These are phyloP conservation scores for Drosophila aldrichi DNA, from an alignment of 2,888 invertebrate species.

Conservation along the genomic window DNA sequence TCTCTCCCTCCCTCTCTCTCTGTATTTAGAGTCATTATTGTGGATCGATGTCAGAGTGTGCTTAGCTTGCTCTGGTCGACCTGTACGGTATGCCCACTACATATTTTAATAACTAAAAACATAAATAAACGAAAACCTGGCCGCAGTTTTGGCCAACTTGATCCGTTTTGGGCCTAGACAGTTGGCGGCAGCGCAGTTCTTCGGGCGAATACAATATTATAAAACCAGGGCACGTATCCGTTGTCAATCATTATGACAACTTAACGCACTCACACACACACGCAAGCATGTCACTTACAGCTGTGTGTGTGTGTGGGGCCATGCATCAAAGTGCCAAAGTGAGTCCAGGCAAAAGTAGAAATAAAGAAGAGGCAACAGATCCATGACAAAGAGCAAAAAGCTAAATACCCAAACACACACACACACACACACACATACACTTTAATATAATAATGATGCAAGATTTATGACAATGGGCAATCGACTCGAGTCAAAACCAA, in stretches of 20 bases:
- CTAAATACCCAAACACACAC: slow-evolving; percentile 16
- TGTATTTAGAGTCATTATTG: background rate
- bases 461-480: slow-evolving; percentile 67
- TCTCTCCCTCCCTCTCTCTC: background rate
- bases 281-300: background rate
- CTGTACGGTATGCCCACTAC: background rate
- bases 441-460: slow-evolving; percentile 65
- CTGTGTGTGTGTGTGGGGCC: slow-evolving; percentile 5
- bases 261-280: slow-evolving; percentile 55
- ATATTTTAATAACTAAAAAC: slow-evolving; percentile 27
- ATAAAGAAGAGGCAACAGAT: background rate
- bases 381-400: slow-evolving; percentile 24
- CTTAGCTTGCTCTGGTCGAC: background rate
- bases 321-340: slow-evolving; percentile 44
- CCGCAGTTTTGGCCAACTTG: slow-evolving; percentile 24
- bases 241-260: slow-evolving; percentile 81
- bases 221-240: slow-evolving; percentile 70
- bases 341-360: slow-evolving; percentile 25
- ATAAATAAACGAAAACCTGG: slow-evolving; percentile 11
- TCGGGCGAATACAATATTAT: slow-evolving; percentile 47
- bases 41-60: slow-evolving; percentile 7
- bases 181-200: slow-evolving; percentile 1
- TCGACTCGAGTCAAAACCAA: slow-evolving; percentile 22
- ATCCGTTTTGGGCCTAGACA: slow-evolving; percentile 15
- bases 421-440: slow-evolving; percentile 28